Evolutionary conservation across 2,113 vertebrate species (phyloP), one percentile per base, ranked within the genome.

Genomic region (Heteronetta atricapilla): DNA sequence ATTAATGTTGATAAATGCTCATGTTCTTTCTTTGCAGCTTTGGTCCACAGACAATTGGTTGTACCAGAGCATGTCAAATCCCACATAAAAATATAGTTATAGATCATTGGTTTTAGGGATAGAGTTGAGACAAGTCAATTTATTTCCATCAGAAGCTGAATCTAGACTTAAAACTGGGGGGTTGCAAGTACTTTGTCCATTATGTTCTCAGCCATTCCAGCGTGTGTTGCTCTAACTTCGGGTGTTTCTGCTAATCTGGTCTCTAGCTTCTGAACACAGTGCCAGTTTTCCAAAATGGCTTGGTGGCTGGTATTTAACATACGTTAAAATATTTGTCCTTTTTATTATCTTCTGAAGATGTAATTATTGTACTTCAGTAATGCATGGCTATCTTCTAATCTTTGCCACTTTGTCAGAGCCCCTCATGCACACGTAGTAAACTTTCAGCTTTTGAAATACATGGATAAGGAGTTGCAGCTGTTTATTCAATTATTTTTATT

Each of bases 1-100:
- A 93, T 96, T 97, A 96, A 89, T 91, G 81, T 82, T 95, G 88
- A 96, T 90, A 97, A 97, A 96, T 95, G 88, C 58, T 95, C 50
- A 2, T 75, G 88, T 95, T 93, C 90, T 53, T 68, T 85, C 88
- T 78, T 72, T 90, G 89, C 90, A 91, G 74, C 88, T 82, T 90
- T 84, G 69, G 90, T 93, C 92, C 88, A 82, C 86, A 93, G 90
- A 95, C 94, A 92, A 90, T 95, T 93, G 88, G 69, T 96, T 93
- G 90, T 91, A 89, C 68, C 73, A 91, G 60, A 95, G 91, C 94
- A 95, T 88, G 92, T 93, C 88, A 90, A 94, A 96, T 96, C 94
- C 93, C 90, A 93, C 82, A 64, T 78, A 92, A 86, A 93, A 90
- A 96, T 92, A 89, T 53, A 93, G 83, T 82, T 92, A 78, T 92